Base-by-base conservation (phyloP, 2,888 invertebrate species). In the Lasioglossum figueresi region DNA sequence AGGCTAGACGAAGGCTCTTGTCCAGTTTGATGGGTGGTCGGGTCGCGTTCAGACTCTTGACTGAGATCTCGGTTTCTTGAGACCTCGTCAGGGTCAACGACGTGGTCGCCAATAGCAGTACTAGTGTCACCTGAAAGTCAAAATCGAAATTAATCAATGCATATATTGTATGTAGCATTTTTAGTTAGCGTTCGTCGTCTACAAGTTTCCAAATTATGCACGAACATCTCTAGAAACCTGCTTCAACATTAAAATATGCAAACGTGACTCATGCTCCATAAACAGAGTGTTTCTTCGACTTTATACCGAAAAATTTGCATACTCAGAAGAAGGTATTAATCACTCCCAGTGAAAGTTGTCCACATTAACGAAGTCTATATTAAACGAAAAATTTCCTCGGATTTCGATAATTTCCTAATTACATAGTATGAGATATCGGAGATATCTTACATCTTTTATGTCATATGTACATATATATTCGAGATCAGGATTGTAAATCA, bases 1-100 rank as follows among this genome's bases (percentile, higher is more conserved):
- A 95, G 0, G 98, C 98, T 94, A 97, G 96, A 27, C 98, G 96
- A 52, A 98, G 96, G 87, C 97, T 97, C 71, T 97, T 97, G 94
- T 98, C 98, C 80, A 98, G 94, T 83, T 97, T 96, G 1, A 96
- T 96, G 1, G 97, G 96, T 4, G 96, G 95, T 79, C 95, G 95
- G 6, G 80, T 27, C 19, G 56, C 40, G 27, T 84, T 85, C 23
- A 84, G 40, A 59, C 31, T 23, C 70, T 80, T 86, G 34, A 37
- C 63, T 2, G 80, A 70, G 75, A 80, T 72, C 66, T 86, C 88
- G 16, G 79, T 23, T 23, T 83, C 83, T 27, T 89, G 90, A 76
- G 85, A 88, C 48, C 87, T 85, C 37, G 87, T 71, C 78, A 88
- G 79, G 72, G 76, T 86, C 45, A 89, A 74, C 82, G 88, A 87